Percentiles rank a stretch among this genome's conserved stretches.
These are phyloP conservation scores for Premnoplex brunnescens DNA, from an alignment of 2,797 vertebrate species.

Conservation along the genomic window DNA sequence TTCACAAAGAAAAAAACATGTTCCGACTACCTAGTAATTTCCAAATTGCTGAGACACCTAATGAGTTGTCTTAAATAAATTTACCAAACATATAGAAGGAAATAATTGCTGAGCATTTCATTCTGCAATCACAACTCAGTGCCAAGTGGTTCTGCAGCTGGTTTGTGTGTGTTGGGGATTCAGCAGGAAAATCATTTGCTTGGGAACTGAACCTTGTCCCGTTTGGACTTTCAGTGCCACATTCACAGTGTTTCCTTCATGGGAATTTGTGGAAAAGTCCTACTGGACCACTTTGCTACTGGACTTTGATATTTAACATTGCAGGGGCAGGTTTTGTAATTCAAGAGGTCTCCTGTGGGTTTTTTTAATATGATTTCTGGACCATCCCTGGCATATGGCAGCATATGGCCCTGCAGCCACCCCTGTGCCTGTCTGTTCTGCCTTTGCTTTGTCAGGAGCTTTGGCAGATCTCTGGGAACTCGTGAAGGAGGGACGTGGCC, in stretches of 20 bases:
- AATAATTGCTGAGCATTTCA: slow-evolving; percentile 52
- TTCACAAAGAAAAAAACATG: slow-evolving; percentile 15
- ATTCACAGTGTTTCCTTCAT: background rate
- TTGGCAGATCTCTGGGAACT: background rate
- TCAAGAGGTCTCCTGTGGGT: background rate
- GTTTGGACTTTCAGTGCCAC: background rate
- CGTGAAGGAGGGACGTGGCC: background rate
- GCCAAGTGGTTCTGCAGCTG: background rate
- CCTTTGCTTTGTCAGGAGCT: background rate
- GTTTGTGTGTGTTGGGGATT: background rate
- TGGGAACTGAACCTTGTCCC: background rate
- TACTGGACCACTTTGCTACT: background rate
- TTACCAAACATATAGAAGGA: slow-evolving; percentile 44
- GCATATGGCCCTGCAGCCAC: background rate
- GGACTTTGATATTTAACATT: background rate
- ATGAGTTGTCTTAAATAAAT: slow-evolving; percentile 46
- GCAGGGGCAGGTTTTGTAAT: background rate
- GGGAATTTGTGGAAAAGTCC: background rate
- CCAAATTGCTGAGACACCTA: slow-evolving; percentile 55
- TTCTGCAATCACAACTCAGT: slow-evolving; percentile 18
- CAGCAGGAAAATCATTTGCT: background rate
- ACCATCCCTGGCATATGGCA: accelerated
- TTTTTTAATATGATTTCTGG: background rate
- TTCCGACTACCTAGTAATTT: slow-evolving; percentile 51
- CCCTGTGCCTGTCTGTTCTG: background rate